These are phyloP conservation scores for Cephus runcator DNA, from an alignment of 2,888 invertebrate genomes.

Conservation along the genomic window DNA sequence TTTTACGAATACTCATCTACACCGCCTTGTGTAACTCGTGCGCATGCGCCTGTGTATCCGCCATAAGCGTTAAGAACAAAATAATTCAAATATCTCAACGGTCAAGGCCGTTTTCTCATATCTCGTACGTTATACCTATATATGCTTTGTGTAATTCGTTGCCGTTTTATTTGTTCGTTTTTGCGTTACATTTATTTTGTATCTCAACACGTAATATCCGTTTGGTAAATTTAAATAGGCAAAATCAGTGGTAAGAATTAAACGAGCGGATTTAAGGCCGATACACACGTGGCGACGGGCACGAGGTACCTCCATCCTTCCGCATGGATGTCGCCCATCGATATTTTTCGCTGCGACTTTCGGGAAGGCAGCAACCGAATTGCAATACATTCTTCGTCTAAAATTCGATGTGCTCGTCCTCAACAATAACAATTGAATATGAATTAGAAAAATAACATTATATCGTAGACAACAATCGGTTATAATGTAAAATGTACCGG, in stretches of 20 bases:
- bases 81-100: background rate
- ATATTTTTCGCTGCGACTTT: background rate
- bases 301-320: background rate
- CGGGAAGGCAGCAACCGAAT: background rate
- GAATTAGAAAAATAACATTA: conserved; percentile 66
- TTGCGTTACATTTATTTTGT: background rate
- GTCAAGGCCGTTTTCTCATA: background rate
- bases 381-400: conserved; percentile 34
- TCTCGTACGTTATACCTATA: background rate
- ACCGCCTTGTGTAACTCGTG: background rate
- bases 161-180: background rate
- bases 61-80: background rate
- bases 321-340: background rate
- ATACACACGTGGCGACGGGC: background rate
- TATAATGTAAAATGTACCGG: conserved; percentile 50
- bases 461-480: conserved; percentile 65
- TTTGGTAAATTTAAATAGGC: background rate
- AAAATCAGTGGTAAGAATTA: background rate
- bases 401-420: conserved; percentile 61
- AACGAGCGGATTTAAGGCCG: background rate
- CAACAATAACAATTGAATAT: conserved; percentile 66
- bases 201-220: background rate
- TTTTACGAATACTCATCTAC: background rate
- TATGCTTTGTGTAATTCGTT: background rate
- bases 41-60: background rate